Evolutionary conservation across 2,113 vertebrate genomes (phyloP), one percentile per base, ranked within the genome.

Genomic region (Petrocephalus microphthalmus): DNA sequence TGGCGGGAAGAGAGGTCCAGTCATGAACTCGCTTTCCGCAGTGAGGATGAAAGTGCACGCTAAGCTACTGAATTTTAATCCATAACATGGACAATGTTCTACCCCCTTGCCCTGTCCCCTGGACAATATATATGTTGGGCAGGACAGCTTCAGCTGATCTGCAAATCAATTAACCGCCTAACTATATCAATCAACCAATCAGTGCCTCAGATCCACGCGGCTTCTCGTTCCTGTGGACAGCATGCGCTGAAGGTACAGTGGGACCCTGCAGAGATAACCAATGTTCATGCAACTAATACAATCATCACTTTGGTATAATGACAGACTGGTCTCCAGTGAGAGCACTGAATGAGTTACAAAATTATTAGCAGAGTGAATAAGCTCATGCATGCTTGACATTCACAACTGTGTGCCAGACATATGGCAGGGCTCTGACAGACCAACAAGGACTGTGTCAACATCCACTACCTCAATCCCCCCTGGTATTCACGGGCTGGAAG

Each of bases 351-450:
- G 45, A 17, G 57, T 47, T 37, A 8, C 33, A 33, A 11, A 13
- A 7, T 52, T 51, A 74, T 74, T 10, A 74, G 64, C 45, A 67
- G 7, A 49, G 52, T 0, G 6, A 2, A 54, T n/a, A 17, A 87
- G 42, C 56, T 1, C 15, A 13, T 49, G 11, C 20, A 5, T 45
- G 20, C 22, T 54, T 37, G 11, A 47, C 37, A 57, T 56, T 47
- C 29, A 3, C 47, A 37, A 15, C 81, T 52, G 82, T 82, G 20
- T 87, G 87, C 49, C 78, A 52, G 54, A 88, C 83, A 88, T 71
- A 89, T 89, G 87, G 81, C 88, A 87, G n/a, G 67, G 88, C 33
- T 29, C n/a, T 20, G 56, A 87, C 78, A 83, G 74, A 54, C 37
- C 64, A 83, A 11, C 60, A 74, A 47, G 64, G 47, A n/a, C 47